Evolutionary conservation across 2,797 vertebrate species (phyloP).

Genomic region (Mionectes olivaceus): DNA sequence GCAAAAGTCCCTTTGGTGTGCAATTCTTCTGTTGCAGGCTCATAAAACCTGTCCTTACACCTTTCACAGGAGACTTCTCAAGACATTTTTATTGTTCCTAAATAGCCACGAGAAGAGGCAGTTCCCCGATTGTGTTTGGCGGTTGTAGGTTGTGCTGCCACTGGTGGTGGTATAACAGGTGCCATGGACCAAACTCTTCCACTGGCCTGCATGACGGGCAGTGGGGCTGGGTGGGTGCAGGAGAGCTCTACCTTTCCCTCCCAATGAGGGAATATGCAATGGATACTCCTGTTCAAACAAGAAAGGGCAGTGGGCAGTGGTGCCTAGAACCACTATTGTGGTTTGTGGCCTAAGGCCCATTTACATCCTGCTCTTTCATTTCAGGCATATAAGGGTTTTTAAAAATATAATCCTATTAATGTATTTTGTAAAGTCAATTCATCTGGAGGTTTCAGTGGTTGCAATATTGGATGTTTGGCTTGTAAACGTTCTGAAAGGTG

Average conservation of each 20-base stretch:
- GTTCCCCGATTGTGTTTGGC: neutral
- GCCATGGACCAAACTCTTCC: rapidly evolving
- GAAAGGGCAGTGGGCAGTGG: too few species aligned
- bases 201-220: neutral
- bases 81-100: neutral
- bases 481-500: neutral
- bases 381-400: neutral
- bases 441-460: neutral
- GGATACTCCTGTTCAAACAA: neutral
- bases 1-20: neutral
- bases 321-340: rapidly evolving
- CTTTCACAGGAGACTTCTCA: neutral
- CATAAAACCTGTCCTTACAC: neutral
- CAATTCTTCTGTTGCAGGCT: neutral
- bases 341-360: neutral
- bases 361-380: neutral
- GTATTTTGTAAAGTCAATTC: neutral
- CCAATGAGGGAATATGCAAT: rapidly evolving
- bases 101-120: neutral
- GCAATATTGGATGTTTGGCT: neutral
- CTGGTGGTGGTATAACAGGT: too few species aligned
- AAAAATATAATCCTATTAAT: neutral
- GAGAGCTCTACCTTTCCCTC: neutral
- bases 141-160: neutral
- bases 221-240: neutral